Percentiles rank a stretch among this genome's conserved stretches.
phyloP scores from a whole-genome alignment of 1,140 invertebrate species.

The Globodera ellingtonae region DNA sequence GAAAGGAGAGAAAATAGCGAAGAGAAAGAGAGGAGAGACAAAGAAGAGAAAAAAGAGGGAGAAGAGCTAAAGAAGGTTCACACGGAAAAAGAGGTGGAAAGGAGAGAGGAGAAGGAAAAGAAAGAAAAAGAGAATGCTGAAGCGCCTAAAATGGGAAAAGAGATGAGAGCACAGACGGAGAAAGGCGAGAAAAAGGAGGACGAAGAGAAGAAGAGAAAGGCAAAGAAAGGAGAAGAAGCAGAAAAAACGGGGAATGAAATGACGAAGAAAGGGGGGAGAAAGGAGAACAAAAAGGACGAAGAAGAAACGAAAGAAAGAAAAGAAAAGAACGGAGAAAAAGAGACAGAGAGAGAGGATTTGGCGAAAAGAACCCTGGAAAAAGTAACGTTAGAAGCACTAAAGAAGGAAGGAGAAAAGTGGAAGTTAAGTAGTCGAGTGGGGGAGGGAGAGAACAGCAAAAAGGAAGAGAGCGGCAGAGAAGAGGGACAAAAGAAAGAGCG shows the following conservation, averaged over 20 bases:
- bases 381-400: background rate
- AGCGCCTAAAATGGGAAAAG: background rate
- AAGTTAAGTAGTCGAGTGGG: background rate
- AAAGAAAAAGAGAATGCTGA: background rate
- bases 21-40: background rate
- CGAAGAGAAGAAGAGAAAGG: background rate
- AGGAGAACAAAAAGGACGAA: background rate
- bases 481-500: background rate
- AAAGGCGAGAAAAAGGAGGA: background rate
- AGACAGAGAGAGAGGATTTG: background rate
- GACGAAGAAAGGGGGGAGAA: background rate
- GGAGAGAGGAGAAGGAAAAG: background rate
- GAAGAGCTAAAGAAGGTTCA: background rate
- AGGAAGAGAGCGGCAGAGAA: background rate
- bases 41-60: background rate
- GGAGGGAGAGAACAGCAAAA: background rate
- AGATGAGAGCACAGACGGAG: background rate
- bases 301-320: background rate
- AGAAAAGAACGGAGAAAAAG: background rate
- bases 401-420: constrained; percentile 4
- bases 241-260: background rate
- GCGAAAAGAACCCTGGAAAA: background rate
- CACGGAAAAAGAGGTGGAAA: background rate
- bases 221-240: background rate
- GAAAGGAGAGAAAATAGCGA: background rate